Base-by-base conservation (phyloP, 2,888 invertebrate genomes). In the Podotricha telesiphe region DNA sequence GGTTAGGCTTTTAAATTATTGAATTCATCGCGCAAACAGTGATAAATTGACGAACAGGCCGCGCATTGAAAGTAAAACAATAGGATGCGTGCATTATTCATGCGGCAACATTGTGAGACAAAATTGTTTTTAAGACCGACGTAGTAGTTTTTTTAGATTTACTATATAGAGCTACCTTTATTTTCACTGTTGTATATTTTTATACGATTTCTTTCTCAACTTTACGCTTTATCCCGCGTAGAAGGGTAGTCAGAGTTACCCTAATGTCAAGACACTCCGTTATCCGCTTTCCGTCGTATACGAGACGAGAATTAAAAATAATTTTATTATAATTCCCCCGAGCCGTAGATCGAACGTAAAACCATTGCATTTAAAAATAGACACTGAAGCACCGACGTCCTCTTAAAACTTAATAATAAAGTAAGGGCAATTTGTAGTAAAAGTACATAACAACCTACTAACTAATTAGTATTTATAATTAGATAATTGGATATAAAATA, bases 31-130 rank as follows among this genome's bases (percentile, higher is more conserved):
- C 73, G 76, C 75, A 80, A 79, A 79, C 80, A 80, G 78, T 74
- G 79, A 82, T 80, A 81, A 80, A 84, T 83, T 77, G 76, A 77
- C 74, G 76, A 77, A 78, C 77, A 76, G 74, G 75, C 77, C 77
- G 76, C 77, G 76, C 79, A 76, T 81, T 80, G 78, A 78, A 82
- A 81, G 79, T 76, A 76, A 82, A 80, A 76, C 78, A 80, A 75
- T 76, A 74, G 69, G 69, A 66, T 58, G 72, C 40, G 68, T 86
- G 81, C 78, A 85, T 86, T 80, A 86, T 85, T 84, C 85, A 86
- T 81, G 72, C 40, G 76, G 69, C 75, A 74, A 59, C 68, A 51
- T 45, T 62, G 62, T 50, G 37, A 56, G 45, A 65, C 50, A 58
- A 71, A 72, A 66, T 61, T n/a, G n/a, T n/a, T n/a, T n/a, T n/a